Conservation (phyloP, 2,113 vertebrate genomes). For the Osmerus eperlanus region DNA sequence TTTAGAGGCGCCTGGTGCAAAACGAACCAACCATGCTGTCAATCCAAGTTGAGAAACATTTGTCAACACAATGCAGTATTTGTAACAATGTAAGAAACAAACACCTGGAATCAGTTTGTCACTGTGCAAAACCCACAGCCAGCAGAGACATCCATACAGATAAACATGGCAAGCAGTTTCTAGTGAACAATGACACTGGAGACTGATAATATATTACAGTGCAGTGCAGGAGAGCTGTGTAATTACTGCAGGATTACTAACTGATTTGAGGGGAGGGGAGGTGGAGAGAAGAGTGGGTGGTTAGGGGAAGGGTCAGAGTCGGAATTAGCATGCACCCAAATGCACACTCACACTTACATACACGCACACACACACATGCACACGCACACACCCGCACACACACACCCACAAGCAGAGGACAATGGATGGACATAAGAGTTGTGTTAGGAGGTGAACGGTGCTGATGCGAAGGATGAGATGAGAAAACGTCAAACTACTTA, state of each 20-base stretch:
- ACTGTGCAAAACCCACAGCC: constrained; percentile 16
- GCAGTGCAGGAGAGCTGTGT: constrained; percentile 38
- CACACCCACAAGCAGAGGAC: not conserved
- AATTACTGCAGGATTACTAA: constrained; percentile 39
- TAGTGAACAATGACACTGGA: constrained; percentile 38
- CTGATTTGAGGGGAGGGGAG: constrained; percentile 13
- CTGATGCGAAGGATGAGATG: constrained; percentile 52
- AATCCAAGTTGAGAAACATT: too few species aligned
- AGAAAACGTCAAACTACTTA: constrained; percentile 22
- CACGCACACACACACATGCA: constrained; percentile 5
- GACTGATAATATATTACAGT: constrained; percentile 14
- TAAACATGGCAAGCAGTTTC: constrained; percentile 37
- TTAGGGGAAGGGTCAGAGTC: constrained; percentile 22
- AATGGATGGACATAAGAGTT: constrained; percentile 8
- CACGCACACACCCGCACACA: not conserved
- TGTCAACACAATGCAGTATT: too few species aligned
- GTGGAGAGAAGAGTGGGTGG: constrained; percentile 16
- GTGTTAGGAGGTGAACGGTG: constrained; percentile 33
- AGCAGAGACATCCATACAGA: constrained; percentile 18
- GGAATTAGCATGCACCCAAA: constrained; percentile 3
- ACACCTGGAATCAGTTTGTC: not conserved
- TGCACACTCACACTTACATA: not conserved
- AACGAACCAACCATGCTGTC: too few species aligned
- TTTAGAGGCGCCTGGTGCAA: too few species aligned
- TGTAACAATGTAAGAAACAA: not conserved